phyloP scores from a whole-genome alignment of 2,888 invertebrate genomes.

The Lacanobia wlatinum region DNA sequence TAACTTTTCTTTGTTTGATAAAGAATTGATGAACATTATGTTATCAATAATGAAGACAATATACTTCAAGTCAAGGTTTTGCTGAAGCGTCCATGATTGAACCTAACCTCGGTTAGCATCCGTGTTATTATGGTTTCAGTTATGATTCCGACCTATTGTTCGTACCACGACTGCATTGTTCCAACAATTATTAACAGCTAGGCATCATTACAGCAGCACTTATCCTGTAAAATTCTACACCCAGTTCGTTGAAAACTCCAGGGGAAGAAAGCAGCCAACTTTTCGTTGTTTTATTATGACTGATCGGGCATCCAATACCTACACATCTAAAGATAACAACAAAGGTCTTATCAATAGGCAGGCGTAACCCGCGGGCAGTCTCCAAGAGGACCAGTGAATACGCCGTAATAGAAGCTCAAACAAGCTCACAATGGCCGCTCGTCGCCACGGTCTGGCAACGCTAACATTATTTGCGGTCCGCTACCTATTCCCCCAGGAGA shows the following conservation, averaged over 20 bases:
- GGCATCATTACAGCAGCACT: background rate
- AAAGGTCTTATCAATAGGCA: constrained; percentile 45
- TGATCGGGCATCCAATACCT: constrained; percentile 10
- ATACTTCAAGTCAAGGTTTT: constrained; percentile 24
- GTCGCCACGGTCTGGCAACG: constrained; percentile 82
- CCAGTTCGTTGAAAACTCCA: background rate
- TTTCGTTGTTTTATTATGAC: background rate
- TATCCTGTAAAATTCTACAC: background rate
- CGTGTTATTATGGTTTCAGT: constrained; percentile 4
- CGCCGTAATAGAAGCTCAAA: constrained; percentile 68
- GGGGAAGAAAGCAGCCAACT: background rate
- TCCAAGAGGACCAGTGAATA: constrained; percentile 62
- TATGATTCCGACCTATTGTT: constrained; percentile 12
- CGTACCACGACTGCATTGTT: constrained; percentile 3
- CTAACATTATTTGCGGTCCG: constrained; percentile 87
- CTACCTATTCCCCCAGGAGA: constrained; percentile 82
- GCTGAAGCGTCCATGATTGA: background rate
- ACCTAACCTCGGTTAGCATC: constrained; percentile 3
- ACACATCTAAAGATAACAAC: background rate
- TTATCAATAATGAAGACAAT: constrained; percentile 9
- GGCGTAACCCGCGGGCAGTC: constrained; percentile 50
- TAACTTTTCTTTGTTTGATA: constrained; percentile 34
- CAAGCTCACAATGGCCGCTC: constrained; percentile 74
- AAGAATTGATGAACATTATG: constrained; percentile 8
- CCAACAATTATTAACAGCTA: constrained; percentile 3